Evolutionary conservation across 35 echinoderm and acorn worm genomes (phyloP).

Genomic region (Apostichopus parvimensis): DNA sequence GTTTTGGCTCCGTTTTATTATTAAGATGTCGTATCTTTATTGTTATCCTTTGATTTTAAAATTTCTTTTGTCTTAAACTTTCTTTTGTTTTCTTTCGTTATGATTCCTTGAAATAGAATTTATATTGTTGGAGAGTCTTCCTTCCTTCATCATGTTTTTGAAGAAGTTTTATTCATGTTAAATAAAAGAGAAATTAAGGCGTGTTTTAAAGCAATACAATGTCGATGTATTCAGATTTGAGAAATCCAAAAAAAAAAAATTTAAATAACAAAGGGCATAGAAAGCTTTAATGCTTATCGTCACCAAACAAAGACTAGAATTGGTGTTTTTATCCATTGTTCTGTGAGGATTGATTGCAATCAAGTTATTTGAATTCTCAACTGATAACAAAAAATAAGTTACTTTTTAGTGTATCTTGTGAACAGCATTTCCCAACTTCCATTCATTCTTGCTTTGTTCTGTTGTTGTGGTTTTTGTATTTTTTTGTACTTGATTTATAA

Average conservation of each 20-base stretch:
- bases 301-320: not conserved
- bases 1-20: conserved; percentile 3
- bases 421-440: conserved; percentile 3
- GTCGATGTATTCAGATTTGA: conserved; percentile 42
- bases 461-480: not conserved
- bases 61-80: not conserved
- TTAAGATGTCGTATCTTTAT: not conserved
- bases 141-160: not conserved
- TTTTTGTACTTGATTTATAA: no score
- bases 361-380: not conserved
- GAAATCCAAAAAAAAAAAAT: not conserved
- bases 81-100: not conserved
- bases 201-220: conserved; percentile 35
- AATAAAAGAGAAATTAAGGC: not conserved
- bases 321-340: no score
- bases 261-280: no score
- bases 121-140: conserved; percentile 33
- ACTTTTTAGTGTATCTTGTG: not conserved
- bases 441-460: not conserved
- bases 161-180: not conserved
- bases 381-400: not conserved
- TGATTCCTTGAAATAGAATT: conserved; percentile 41
- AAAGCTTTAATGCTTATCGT: not conserved
- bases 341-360: no score
- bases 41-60: not conserved